A percentile compares a stretch with the other conserved stretches of the same genome.
Evolutionary conservation across 2,888 invertebrate genomes (phyloP).

Genomic region (Silvanus unidentatus): DNA sequence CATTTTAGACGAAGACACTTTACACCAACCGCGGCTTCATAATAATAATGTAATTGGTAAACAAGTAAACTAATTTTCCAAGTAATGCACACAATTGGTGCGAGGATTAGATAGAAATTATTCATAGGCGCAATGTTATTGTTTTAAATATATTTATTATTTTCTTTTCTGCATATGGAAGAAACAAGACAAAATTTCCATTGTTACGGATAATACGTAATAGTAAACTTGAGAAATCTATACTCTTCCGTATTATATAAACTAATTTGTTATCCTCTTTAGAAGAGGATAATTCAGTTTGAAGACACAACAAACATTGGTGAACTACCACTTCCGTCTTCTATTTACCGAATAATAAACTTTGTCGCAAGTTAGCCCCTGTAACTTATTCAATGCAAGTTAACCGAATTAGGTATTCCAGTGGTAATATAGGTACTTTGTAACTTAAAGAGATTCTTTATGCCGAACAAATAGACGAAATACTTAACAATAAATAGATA

Average conservation of each 20-base stretch:
- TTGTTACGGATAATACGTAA: no score
- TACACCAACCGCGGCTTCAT: neutral
- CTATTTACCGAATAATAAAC: slow-evolving; percentile 17
- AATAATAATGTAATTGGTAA: neutral
- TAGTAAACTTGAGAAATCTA: no score
- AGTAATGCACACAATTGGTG: neutral
- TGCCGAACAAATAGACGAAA: no score
- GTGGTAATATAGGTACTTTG: slow-evolving; percentile 2
- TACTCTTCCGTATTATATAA: slow-evolving; percentile 8
- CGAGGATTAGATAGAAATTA: no score
- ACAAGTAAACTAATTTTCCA: slow-evolving; percentile 2
- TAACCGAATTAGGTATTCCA: slow-evolving; percentile 17
- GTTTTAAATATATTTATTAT: no score
- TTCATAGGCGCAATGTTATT: no score
- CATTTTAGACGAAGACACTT: neutral
- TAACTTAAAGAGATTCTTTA: slow-evolving; percentile 1
- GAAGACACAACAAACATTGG: slow-evolving; percentile 24
- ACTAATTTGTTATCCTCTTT: slow-evolving; percentile 24
- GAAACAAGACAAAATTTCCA: no score
- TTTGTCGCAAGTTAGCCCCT: slow-evolving; percentile 15
- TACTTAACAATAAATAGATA: no score
- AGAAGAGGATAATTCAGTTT: slow-evolving; percentile 22
- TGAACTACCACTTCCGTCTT: slow-evolving; percentile 21
- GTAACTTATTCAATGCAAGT: slow-evolving; percentile 19
- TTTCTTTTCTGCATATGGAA: no score